Base-by-base conservation (phyloP, 1,140 invertebrate species). In the Euura lappo region DNA sequence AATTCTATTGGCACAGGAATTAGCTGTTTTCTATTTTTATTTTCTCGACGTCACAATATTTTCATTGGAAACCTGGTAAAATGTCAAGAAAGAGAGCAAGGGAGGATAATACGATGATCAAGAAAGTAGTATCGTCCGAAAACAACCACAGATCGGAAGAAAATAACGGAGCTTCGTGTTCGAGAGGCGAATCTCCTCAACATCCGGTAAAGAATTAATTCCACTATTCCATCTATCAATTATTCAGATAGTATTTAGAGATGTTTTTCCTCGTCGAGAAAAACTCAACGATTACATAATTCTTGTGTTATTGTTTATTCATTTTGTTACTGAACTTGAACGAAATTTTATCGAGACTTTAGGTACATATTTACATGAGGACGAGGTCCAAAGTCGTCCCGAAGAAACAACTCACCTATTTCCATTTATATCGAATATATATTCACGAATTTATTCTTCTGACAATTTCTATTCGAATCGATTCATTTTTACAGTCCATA, bases 401-500 rank as follows among this genome's bases (percentile, higher is more conserved):
- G 28, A 28, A 28, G 28, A 28, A 28, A 28, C 28, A 28, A 28
- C 28, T 28, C 1, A 28, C 0, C 28, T 28, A 28, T 28, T 28
- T 28, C 0, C 28, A 28, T 28, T 28, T 28, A 28, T 28, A 28
- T 28, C 28, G 28, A n/a, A n/a, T n/a, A n/a, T n/a, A n/a, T n/a
- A n/a, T n/a, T n/a, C n/a, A n/a, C n/a, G n/a, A 28, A 28, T 28
- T 28, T 28, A 28, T 28, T 28, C 28, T 28, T 28, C 0, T 28
- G 28, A 28, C 1, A 28, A 28, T 28, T 28, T 28, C 28, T 28
- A 28, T 28, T 28, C 28, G 60, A 13, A 13, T 64, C 13, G 13
- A 10, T 76, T 74, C 72, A 71, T 80, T 81, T 75, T 93, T 93
- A 46, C 88, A 95, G 94, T 94, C 94, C 10, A 91, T 95, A 74